These are phyloP conservation scores for Cinclus cinclus DNA, from an alignment of 2,113 vertebrate genomes.

Conservation along the genomic window DNA sequence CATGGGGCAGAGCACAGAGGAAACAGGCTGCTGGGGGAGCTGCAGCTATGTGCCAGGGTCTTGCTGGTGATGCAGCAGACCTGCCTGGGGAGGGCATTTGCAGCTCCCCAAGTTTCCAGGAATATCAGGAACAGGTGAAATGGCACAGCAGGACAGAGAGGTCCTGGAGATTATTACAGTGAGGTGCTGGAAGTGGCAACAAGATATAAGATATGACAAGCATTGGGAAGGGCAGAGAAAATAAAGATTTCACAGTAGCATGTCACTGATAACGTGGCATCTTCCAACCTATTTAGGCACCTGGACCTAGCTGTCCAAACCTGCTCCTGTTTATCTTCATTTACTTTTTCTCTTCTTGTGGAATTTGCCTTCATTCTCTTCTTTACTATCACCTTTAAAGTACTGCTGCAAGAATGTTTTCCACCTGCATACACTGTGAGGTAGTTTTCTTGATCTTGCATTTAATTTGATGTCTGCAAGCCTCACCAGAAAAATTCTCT, in stretches of 20 bases:
- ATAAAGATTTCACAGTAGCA: background rate
- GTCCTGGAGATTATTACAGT: background rate
- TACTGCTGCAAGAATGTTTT: background rate
- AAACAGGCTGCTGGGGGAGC: background rate
- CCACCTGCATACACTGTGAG: background rate
- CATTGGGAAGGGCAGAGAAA: background rate
- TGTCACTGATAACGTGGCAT: fast-evolving
- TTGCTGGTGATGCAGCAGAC: background rate
- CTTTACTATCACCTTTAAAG: background rate
- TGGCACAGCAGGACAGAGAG: background rate
- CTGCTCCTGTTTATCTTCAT: background rate
- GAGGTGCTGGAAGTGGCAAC: background rate
- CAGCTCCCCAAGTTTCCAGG: background rate
- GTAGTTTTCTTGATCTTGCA: background rate
- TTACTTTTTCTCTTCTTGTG: background rate
- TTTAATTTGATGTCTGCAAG: background rate
- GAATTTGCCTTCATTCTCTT: background rate
- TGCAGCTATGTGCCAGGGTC: background rate
- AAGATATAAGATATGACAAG: background rate
- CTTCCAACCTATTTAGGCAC: background rate
- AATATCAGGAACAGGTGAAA: background rate
- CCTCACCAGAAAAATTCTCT: background rate
- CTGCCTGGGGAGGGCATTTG: background rate
- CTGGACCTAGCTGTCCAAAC: background rate
- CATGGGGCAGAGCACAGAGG: background rate